phyloP scores from a whole-genome alignment of 1,140 invertebrate species.

The Trichonephila clavipes region DNA sequence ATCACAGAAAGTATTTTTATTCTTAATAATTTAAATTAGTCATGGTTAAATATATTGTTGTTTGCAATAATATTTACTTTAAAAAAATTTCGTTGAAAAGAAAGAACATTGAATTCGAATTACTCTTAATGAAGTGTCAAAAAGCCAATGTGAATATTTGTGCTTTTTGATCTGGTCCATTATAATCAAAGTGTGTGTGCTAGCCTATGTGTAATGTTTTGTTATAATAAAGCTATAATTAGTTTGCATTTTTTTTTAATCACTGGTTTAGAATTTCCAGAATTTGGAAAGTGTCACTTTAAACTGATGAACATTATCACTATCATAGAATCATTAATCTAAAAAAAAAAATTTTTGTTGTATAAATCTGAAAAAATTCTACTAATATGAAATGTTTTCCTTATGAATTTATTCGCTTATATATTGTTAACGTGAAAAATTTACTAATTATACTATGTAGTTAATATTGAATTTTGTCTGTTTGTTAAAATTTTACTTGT shows the following conservation, averaged over 20 bases:
- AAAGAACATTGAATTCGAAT: not conserved
- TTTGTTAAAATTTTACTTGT: no score
- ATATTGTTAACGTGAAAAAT: not conserved
- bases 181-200: slow-evolving; percentile 66
- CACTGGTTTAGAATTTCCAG: slow-evolving; percentile 56
- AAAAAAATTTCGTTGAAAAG: no score
- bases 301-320: not conserved
- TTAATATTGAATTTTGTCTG: no score
- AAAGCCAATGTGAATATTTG: not conserved
- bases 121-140: not conserved
- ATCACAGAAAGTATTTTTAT: no score
- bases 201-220: slow-evolving; percentile 57
- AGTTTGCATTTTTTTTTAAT: slow-evolving; percentile 8
- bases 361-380: no score
- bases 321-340: no score
- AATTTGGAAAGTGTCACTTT: not conserved
- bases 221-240: slow-evolving; percentile 32
- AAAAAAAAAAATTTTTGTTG: no score
- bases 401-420: not conserved
- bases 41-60: no score
- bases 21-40: no score
- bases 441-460: no score
- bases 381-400: not conserved
- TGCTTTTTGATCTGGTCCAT: slow-evolving; percentile 58
- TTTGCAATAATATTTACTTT: no score